phyloP scores from a whole-genome alignment of 2,888 invertebrate genomes.

The Neoitamus cyanurus region DNA sequence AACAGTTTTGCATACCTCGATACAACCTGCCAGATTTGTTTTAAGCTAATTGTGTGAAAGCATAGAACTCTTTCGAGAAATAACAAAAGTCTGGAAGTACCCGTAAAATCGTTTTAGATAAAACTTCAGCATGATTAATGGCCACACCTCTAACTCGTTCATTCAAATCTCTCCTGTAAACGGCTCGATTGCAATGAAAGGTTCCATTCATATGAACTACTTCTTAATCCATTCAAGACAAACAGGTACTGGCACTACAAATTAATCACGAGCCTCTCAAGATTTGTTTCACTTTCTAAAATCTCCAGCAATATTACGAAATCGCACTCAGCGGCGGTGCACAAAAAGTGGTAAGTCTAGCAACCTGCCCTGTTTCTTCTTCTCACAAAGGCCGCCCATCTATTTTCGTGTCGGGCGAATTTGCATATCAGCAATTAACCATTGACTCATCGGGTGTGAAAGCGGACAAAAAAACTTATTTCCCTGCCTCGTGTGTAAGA shows the following conservation, averaged over 20 bases:
- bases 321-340: neutral
- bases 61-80: neutral
- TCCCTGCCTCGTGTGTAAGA: neutral
- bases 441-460: neutral
- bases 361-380: neutral
- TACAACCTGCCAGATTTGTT: neutral
- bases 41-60: neutral
- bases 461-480: neutral
- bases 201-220: neutral
- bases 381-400: neutral
- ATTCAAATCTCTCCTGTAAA: neutral
- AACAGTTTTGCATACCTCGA: neutral
- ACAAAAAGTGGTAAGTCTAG: neutral
- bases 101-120: neutral
- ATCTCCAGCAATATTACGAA: neutral
- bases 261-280: neutral
- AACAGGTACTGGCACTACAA: neutral
- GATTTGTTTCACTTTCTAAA: constrained; percentile 1
- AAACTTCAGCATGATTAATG: neutral
- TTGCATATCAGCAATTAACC: constrained; percentile 1
- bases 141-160: neutral
- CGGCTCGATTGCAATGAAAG: neutral
- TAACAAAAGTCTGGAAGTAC: neutral
- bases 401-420: neutral
- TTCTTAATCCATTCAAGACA: neutral